Conservation (phyloP, 2,797 vertebrate genomes). For the Labeo calbasu region DNA sequence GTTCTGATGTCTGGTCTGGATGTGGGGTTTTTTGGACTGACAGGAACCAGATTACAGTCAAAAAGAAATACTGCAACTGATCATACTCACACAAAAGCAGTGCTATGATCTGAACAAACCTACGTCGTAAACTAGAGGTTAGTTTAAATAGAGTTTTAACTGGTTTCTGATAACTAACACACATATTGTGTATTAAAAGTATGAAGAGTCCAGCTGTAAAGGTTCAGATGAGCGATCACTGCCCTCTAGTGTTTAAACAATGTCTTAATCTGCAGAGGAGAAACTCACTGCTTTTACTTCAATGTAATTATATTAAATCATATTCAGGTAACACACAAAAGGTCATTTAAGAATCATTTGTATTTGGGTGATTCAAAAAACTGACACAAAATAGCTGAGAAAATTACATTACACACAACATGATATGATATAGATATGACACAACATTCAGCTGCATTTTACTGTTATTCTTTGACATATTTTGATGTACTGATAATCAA, state of each 20-base stretch:
- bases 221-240: slow-evolving; percentile 48
- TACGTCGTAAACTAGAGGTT: neutral
- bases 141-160: neutral
- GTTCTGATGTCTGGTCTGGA: slow-evolving; percentile 34
- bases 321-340: neutral
- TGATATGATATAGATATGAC: no score
- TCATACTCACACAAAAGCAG: neutral
- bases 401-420: neutral
- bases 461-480: neutral
- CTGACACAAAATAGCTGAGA: neutral
- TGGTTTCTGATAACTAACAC: neutral
- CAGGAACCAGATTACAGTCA: neutral
- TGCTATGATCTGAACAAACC: neutral
- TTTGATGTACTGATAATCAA: no score
- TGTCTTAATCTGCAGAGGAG: neutral
- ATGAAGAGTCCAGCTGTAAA: neutral
- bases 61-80: neutral
- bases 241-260: slow-evolving; percentile 67
- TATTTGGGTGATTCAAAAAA: neutral
- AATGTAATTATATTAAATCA: neutral
- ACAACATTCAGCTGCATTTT: neutral
- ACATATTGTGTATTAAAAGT: neutral
- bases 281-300: neutral
- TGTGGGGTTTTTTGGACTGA: slow-evolving; percentile 1
- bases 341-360: neutral